Evolutionary conservation across 2,888 invertebrate species (phyloP), one percentile per base, ranked within the genome.

Genomic region (Tinea semifulvella): DNA sequence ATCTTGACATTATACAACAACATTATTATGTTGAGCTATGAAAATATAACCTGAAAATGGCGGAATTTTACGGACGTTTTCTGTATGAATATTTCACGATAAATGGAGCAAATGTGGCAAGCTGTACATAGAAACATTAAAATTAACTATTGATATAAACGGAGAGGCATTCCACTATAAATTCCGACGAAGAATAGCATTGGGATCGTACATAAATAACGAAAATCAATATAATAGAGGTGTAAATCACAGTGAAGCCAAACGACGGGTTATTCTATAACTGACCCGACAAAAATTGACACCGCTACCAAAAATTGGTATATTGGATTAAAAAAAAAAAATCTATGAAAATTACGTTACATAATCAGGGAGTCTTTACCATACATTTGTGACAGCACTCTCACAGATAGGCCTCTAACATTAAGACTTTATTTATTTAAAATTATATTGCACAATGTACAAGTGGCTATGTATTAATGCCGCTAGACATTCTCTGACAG

Each of bases 181-280:
- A 40, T 40, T 40, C 22, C 20, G 7, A 13, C 10, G 13, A 14
- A 40, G 40, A 20, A 20, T 40, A 11, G 14, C n/a, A 40, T 40
- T 22, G 11, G 22, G 22, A 11, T 40, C 22, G 22, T 11, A 40
- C 18, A 40, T 40, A 40, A 40, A 40, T 40, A 40, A 40, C 22
- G 13, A 40, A 40, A 20, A 40, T 40, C 40, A 40, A 40, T 40
- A 40, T 40, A 40, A 40, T 40, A 22, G 40, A 40, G 22, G 40
- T 40, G 40, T 40, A 40, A 40, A 40, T 40, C 40, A 36, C 22
- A 3, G 40, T 22, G 40, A 40, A 22, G 40, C 25, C 6, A 22
- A 22, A 8, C 25, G 5, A 22, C 25, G 25, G 25, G n/a, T n/a
- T n/a, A n/a, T n/a, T n/a, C n/a, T n/a, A n/a, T n/a, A n/a, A n/a